phyloP scores from a whole-genome alignment of 2,113 vertebrate genomes.

The Periophthalmodon schlosseri region DNA sequence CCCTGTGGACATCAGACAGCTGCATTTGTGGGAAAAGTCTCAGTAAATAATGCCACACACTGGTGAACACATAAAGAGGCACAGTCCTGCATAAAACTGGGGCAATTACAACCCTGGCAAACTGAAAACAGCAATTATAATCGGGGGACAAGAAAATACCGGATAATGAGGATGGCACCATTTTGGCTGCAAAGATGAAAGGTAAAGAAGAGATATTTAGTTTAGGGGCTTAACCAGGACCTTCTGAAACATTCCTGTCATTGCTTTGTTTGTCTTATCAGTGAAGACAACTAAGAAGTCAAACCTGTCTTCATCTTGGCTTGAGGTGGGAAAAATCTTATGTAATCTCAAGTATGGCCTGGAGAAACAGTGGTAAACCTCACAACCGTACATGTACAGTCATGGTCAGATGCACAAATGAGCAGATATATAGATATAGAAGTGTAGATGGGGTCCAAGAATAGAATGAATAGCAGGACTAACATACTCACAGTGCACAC shows the following conservation, averaged over 20 bases:
- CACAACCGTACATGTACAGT: slow-evolving; percentile 10
- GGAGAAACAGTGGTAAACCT: slow-evolving; percentile 8
- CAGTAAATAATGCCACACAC: slow-evolving; percentile 43
- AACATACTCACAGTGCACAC: not conserved
- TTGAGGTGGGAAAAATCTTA: slow-evolving; percentile 50
- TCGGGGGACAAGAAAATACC: not conserved
- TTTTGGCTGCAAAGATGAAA: not conserved
- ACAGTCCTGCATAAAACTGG: slow-evolving; percentile 32
- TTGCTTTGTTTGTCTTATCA: slow-evolving; percentile 16
- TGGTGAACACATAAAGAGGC: slow-evolving; percentile 45
- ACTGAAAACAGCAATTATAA: slow-evolving; percentile 36
- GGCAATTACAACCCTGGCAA: slow-evolving; percentile 25
- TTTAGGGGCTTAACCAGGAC: slow-evolving; percentile 10
- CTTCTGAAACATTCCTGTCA: slow-evolving; percentile 35
- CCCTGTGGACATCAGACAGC: not conserved
- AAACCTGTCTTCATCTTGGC: slow-evolving; percentile 44
- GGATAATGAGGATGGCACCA: slow-evolving; percentile 1
- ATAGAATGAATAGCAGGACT: not conserved
- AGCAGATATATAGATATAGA: not conserved
- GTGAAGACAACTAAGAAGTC: slow-evolving; percentile 23
- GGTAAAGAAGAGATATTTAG: not conserved
- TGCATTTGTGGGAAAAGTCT: slow-evolving; percentile 9
- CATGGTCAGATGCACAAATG: not conserved
- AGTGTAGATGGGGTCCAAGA: not conserved
- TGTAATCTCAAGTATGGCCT: slow-evolving; percentile 56